Percentiles rank a stretch among this genome's conserved stretches.
phyloP scores from a whole-genome alignment of 2,113 vertebrate genomes.

The Passer domesticus region DNA sequence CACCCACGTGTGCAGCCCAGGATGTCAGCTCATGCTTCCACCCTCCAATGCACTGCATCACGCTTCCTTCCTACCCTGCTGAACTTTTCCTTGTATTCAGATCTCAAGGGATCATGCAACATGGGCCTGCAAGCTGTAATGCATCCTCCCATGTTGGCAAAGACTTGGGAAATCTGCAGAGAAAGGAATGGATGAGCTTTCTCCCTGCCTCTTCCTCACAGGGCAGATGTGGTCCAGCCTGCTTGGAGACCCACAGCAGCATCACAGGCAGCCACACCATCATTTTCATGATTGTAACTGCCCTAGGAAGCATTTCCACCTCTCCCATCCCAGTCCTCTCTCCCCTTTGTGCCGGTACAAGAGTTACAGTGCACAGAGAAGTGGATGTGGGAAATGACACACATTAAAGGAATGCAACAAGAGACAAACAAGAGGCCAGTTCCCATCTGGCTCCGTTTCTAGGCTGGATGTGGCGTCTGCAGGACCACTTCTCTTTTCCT shows the following conservation, averaged over 20 bases:
- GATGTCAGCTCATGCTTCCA: background rate
- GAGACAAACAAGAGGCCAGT: background rate
- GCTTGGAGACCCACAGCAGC: background rate
- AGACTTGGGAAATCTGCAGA: background rate
- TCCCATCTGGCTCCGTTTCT: background rate
- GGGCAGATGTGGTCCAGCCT: background rate
- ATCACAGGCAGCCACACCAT: background rate
- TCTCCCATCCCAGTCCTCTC: background rate
- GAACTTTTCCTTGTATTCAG: slow-evolving; percentile 32
- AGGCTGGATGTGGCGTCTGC: background rate
- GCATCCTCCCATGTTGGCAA: fast-evolving
- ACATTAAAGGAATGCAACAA: background rate
- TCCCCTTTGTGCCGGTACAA: background rate
- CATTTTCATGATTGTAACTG: background rate
- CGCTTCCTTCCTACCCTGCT: background rate
- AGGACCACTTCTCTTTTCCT: background rate
- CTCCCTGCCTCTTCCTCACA: background rate
- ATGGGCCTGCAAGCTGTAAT: fast-evolving
- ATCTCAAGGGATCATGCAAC: background rate
- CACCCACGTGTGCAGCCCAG: background rate
- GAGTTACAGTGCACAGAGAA: background rate
- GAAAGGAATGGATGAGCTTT: background rate
- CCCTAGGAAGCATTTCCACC: background rate
- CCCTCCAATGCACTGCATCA: background rate
- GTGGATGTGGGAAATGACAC: background rate